Conservation (phyloP, 2,888 invertebrate genomes). For the Netelia virgata region DNA sequence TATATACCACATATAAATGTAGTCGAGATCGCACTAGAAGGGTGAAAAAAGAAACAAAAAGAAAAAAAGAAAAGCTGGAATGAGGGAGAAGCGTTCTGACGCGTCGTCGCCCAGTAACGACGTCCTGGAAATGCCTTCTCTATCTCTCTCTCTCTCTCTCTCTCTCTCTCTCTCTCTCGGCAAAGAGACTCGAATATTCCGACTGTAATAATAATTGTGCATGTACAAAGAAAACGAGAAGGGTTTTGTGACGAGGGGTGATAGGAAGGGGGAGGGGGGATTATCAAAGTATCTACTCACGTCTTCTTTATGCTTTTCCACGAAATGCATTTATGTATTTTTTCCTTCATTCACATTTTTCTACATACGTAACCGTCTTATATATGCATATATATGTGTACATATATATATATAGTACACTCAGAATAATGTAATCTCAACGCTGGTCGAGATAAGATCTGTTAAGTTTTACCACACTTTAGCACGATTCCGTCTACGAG, state of each 20-base stretch:
- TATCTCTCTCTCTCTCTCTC: conserved; percentile 27
- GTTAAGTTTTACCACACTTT: conserved; percentile 64
- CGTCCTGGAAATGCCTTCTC: conserved; percentile 63
- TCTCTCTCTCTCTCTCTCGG: conserved; percentile 32
- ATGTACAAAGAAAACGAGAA: neutral
- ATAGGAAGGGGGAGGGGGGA: neutral
- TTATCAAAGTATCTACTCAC: conserved; percentile 38
- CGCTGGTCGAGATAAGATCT: conserved; percentile 60
- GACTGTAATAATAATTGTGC: conserved; percentile 56
- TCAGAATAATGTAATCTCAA: conserved; percentile 61
- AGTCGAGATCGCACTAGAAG: conserved; percentile 56
- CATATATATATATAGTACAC: conserved; percentile 8
- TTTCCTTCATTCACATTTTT: conserved; percentile 11
- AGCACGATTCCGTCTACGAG: conserved; percentile 47
- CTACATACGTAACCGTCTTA: neutral
- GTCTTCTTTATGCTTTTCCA: conserved; percentile 55
- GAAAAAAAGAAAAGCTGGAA: conserved; percentile 17
- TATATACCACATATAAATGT: neutral
- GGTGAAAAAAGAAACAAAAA: conserved; percentile 30
- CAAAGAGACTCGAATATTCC: conserved; percentile 61
- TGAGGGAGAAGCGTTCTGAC: conserved; percentile 43
- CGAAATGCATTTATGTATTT: conserved; percentile 61
- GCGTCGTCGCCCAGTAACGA: conserved; percentile 63
- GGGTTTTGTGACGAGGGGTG: too few species aligned
- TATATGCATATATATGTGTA: neutral